A percentile compares a stretch with the other conserved stretches of the same genome.
Conservation (phyloP, 1,140 invertebrate genomes). For the Bombyx mandarina region DNA sequence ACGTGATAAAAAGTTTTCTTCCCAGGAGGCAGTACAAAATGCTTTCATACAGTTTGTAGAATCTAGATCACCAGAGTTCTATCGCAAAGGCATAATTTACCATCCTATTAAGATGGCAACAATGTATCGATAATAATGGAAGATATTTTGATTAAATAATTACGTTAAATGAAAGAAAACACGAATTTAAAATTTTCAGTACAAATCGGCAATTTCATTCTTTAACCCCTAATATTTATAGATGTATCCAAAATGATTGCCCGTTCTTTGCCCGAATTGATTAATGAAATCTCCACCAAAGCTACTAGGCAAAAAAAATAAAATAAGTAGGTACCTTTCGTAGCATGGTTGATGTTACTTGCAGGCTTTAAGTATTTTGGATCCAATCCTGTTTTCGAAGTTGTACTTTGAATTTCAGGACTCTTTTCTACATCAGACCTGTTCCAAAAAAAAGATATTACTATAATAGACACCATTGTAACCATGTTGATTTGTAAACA, state of each 20-base stretch:
- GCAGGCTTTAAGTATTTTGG: slow-evolving; percentile 61
- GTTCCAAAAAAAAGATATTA: background rate
- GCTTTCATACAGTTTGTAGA: too few species aligned
- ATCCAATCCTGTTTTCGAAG: slow-evolving; percentile 43
- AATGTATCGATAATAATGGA: too few species aligned
- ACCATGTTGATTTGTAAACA: too few species aligned
- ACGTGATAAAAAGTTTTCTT: too few species aligned
- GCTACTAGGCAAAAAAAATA: background rate
- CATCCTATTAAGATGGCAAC: too few species aligned
- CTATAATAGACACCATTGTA: background rate
- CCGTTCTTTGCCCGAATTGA: background rate
- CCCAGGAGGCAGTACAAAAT: too few species aligned
- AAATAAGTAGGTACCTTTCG: slow-evolving; percentile 21
- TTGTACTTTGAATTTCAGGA: slow-evolving; percentile 18
- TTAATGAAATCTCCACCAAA: background rate
- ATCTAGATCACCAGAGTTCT: too few species aligned
- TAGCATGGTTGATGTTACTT: slow-evolving; percentile 21
- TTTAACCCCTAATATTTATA: background rate
- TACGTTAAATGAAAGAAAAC: too few species aligned
- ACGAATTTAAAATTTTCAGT: too few species aligned
- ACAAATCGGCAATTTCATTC: too few species aligned
- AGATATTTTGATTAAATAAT: too few species aligned
- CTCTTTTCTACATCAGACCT: slow-evolving; percentile 52
- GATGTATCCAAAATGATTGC: background rate
- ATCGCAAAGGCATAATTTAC: too few species aligned